Percentiles rank a stretch among this genome's conserved stretches.
These are phyloP conservation scores for Colistium nudipinnis DNA, from an alignment of 2,113 vertebrate genomes.

Conservation along the genomic window DNA sequence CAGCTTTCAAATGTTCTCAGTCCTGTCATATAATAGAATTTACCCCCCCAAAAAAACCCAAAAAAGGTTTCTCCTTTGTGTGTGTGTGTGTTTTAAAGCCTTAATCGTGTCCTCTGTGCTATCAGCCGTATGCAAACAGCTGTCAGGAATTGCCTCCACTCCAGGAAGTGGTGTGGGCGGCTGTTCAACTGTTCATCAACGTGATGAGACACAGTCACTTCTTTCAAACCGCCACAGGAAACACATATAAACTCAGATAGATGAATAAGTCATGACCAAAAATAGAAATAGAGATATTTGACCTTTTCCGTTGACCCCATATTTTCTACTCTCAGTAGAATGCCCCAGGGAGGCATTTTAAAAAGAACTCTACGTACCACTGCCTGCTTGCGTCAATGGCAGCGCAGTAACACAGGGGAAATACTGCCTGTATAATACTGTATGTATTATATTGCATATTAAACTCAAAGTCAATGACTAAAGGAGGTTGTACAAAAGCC, in stretches of 20 bases:
- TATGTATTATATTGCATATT: too few species aligned
- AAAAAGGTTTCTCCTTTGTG: background rate
- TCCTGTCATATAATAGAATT: too few species aligned
- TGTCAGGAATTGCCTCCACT: slow-evolving; percentile 28
- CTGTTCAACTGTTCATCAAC: too few species aligned
- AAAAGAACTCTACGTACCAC: background rate
- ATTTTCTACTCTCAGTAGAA: too few species aligned
- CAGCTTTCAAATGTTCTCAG: too few species aligned
- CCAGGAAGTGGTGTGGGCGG: slow-evolving; percentile 43
- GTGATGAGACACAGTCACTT: background rate
- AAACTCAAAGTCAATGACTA: too few species aligned
- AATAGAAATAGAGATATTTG: too few species aligned
- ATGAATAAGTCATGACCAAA: background rate
- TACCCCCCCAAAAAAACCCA: too few species aligned
- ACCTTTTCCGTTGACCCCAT: background rate
- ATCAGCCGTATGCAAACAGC: slow-evolving; percentile 40
- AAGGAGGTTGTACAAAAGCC: background rate
- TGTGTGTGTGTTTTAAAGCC: background rate
- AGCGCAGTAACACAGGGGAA: background rate
- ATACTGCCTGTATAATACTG: too few species aligned
- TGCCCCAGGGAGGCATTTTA: too few species aligned
- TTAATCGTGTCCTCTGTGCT: background rate
- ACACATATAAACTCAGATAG: background rate
- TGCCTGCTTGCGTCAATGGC: background rate
- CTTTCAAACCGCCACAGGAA: background rate